phyloP scores from a whole-genome alignment of 2,113 vertebrate species.

The Carettochelys insculpta region DNA sequence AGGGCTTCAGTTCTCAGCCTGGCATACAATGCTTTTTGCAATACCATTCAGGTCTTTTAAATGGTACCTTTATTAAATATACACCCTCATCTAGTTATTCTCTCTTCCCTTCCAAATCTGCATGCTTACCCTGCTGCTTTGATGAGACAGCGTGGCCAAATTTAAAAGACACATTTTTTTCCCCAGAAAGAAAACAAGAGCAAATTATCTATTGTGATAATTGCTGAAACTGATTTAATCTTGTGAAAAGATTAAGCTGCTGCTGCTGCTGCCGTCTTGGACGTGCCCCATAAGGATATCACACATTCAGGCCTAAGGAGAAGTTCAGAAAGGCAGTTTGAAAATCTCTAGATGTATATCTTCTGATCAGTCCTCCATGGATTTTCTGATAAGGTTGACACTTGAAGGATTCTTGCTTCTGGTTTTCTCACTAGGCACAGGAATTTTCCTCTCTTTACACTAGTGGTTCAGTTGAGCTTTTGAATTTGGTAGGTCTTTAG shows the following conservation, averaged over 20 bases:
- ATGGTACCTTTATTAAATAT: constrained; percentile 41
- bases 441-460: constrained; percentile 15
- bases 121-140: constrained; percentile 40
- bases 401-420: constrained; percentile 47
- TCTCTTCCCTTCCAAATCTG: constrained; percentile 57
- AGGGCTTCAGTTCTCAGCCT: constrained; percentile 19
- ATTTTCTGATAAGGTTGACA: constrained; percentile 53
- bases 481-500: constrained; percentile 34
- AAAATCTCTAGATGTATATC: constrained; percentile 55
- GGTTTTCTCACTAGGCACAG: constrained; percentile 16
- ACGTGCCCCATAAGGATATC: constrained; percentile 57
- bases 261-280: constrained; percentile 16
- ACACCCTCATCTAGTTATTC: constrained; percentile 57
- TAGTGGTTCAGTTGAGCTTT: background rate
- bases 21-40: background rate
- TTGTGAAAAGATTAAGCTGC: constrained; percentile 60
- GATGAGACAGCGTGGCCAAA: constrained; percentile 64
- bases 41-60: constrained; percentile 27
- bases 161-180: constrained; percentile 69
- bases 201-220: constrained; percentile 71
- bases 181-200: constrained; percentile 63
- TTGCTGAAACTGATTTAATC: constrained; percentile 73
- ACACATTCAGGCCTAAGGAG: constrained; percentile 62
- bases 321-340: constrained; percentile 53
- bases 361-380: constrained; percentile 45